phyloP scores from a whole-genome alignment of 2,888 invertebrate genomes.

The Papilio protenor region DNA sequence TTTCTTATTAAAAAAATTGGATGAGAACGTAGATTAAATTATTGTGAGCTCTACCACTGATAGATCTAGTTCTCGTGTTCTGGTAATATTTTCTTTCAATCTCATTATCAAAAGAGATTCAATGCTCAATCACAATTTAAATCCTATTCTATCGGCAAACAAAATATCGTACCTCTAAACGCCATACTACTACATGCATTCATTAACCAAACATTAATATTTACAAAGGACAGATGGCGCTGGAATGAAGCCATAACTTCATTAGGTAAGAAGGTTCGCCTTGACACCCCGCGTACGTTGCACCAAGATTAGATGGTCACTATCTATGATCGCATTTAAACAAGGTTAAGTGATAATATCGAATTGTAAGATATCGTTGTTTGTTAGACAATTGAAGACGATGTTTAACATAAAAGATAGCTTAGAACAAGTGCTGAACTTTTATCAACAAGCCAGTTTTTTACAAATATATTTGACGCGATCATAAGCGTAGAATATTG shows the following conservation, averaged over 20 bases:
- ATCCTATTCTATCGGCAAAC: neutral
- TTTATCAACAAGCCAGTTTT: too few species aligned
- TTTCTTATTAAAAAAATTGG: too few species aligned
- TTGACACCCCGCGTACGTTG: constrained; percentile 32
- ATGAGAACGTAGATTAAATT: too few species aligned
- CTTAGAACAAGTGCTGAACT: too few species aligned
- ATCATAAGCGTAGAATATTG: too few species aligned
- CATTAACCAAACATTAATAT: constrained; percentile 33
- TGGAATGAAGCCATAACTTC: neutral
- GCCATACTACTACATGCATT: neutral
- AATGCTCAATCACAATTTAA: neutral
- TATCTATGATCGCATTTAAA: constrained; percentile 3
- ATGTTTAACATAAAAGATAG: neutral
- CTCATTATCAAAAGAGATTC: too few species aligned
- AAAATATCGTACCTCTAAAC: neutral
- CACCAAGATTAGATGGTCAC: constrained; percentile 15
- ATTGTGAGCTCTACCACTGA: too few species aligned
- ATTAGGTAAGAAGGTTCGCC: constrained; percentile 25
- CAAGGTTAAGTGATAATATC: neutral
- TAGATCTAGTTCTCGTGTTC: too few species aligned
- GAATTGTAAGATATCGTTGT: neutral
- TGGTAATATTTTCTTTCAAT: too few species aligned
- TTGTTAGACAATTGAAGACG: neutral
- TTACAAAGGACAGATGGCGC: constrained; percentile 29
- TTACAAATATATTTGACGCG: too few species aligned